Evolutionary conservation across 2,113 vertebrate genomes (phyloP), one percentile per base, ranked within the genome.

Genomic region (Ornithorhynchus anatinus): DNA sequence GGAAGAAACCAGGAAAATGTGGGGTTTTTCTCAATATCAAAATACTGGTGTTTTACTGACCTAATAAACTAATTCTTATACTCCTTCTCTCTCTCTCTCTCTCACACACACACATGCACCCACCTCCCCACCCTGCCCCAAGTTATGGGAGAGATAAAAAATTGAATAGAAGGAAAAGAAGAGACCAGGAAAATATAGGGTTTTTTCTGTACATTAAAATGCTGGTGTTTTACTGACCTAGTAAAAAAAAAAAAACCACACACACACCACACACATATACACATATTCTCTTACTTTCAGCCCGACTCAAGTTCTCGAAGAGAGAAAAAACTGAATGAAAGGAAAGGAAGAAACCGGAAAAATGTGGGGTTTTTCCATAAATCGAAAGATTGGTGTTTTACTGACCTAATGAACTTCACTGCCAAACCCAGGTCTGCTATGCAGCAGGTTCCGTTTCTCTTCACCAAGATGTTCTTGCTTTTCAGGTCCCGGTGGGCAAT

Each of bases 11-110:
- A 29, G 16, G 3, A 12, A 27, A 22, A 35, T 5, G 20, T 35
- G 31, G 3, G 31, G 37, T 1, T 12, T 16, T 35, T 27, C 47
- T 47, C n/a, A 6, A 31, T n/a, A 36, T 1, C 52, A 5, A 59
- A 16, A 19, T 22, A n/a, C 22, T 8, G 1, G 3, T 39, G 1
- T 8, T 22, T 15, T 69, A 92, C 90, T 86, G 60, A 97, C 97
- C 97, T 99, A 87, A 98, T 98, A 77, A 99, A 98, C 69, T 99
- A n/a, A n/a, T n/a, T n/a, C n/a, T n/a, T n/a, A n/a, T n/a, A n/a
- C n/a, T n/a, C n/a, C n/a, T n/a, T n/a, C n/a, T n/a, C n/a, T n/a
- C n/a, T n/a, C n/a, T n/a, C n/a, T n/a, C n/a, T n/a, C n/a, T n/a
- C n/a, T n/a, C n/a, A n/a, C n/a, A n/a, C n/a, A n/a, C n/a, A n/a